Conservation (phyloP, 2,797 vertebrate species). For the Peromyscus attwateri region DNA sequence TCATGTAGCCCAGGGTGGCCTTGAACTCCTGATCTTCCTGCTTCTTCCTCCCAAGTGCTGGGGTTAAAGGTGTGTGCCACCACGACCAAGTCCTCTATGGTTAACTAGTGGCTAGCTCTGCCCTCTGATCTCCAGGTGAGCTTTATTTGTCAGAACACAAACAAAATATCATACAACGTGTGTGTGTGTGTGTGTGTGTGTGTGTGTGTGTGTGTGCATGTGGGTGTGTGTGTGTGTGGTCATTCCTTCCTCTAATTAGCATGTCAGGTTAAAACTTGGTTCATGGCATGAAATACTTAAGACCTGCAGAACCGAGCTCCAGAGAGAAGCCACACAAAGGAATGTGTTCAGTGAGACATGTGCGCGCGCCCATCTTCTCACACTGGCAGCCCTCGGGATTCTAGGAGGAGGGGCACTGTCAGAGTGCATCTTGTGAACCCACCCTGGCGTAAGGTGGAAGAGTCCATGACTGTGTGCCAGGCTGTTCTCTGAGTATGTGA, state of each 20-base stretch:
- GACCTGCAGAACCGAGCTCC: background rate
- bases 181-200: background rate
- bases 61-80: too few relatives aligned
- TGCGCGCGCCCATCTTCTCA: background rate
- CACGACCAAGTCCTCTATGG: too few relatives aligned
- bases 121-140: too few relatives aligned
- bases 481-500: background rate
- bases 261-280: background rate
- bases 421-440: background rate
- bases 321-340: background rate
- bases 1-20: too few relatives aligned
- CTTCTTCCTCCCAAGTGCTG: too few relatives aligned
- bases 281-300: background rate
- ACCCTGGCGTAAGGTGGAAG: background rate
- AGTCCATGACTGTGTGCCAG: background rate
- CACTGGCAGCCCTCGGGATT: background rate
- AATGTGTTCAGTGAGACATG: background rate
- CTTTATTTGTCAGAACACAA: too few relatives aligned
- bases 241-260: background rate
- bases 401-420: background rate
- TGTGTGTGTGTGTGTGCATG: background rate
- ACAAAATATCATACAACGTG: too few relatives aligned
- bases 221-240: background rate
- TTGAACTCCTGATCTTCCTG: too few relatives aligned
- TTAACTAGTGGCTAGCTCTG: too few relatives aligned